phyloP scores from a whole-genome alignment of 1,140 invertebrate species.

The Leptinotarsa lineolata region DNA sequence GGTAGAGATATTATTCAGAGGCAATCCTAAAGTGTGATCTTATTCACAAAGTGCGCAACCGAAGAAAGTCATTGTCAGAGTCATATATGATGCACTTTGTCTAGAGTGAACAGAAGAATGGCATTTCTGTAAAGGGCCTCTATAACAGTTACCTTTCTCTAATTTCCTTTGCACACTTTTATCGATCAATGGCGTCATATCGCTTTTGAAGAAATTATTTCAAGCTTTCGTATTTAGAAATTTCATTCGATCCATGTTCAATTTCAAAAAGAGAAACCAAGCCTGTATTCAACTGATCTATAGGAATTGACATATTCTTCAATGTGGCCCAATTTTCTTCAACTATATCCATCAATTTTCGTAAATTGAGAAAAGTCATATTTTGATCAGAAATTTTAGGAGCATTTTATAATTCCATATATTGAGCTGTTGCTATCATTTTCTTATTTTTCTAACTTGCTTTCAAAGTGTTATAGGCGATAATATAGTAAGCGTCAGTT shows the following conservation, averaged over 20 bases:
- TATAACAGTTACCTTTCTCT: neutral
- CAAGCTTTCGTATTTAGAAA: neutral
- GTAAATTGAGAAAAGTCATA: neutral
- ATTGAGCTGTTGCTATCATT: neutral
- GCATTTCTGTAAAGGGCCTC: too few species aligned
- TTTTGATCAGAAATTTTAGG: neutral
- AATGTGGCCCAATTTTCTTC: neutral
- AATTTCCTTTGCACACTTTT: neutral
- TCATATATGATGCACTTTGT: too few species aligned
- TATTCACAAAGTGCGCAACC: too few species aligned
- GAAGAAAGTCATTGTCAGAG: too few species aligned
- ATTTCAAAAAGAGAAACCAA: neutral
- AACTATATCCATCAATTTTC: neutral
- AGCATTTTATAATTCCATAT: neutral
- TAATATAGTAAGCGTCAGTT: neutral
- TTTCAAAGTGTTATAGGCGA: neutral
- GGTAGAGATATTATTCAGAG: too few species aligned
- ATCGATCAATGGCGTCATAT: neutral
- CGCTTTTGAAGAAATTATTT: neutral
- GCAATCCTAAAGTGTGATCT: too few species aligned
- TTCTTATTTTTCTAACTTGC: neutral
- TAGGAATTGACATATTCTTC: neutral
- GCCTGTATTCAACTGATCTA: neutral
- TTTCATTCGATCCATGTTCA: neutral
- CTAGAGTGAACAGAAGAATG: too few species aligned